Percentiles rank a stretch among this genome's conserved stretches.
Evolutionary conservation across 2,888 invertebrate species (phyloP).

Genomic region (Kuschelorhynchus macadamiae): DNA sequence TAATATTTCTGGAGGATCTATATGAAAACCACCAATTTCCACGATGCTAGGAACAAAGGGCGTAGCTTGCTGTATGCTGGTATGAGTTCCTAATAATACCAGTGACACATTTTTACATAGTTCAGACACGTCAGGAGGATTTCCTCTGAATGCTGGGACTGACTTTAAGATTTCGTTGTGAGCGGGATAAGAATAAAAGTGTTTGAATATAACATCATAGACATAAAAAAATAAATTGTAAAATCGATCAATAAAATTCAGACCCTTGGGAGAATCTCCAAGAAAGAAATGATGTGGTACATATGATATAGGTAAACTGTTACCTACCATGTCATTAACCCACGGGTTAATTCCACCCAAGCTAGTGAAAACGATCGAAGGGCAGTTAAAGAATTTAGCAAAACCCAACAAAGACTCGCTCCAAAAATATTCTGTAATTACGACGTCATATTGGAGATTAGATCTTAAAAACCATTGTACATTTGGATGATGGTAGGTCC

Average conservation of each 20-base stretch:
- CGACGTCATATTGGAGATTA: conserved; percentile 14
- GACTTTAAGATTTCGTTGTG: too few species aligned
- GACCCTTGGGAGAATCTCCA: background rate
- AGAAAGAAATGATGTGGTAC: background rate
- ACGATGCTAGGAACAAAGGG: conserved; percentile 72
- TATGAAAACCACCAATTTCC: conserved; percentile 72
- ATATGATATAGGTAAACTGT: conserved; percentile 11
- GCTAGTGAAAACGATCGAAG: conserved; percentile 12
- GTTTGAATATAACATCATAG: conserved; percentile 26
- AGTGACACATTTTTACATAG: conserved; percentile 50
- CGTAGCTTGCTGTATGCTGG: conserved; percentile 68
- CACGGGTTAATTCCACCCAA: conserved; percentile 51
- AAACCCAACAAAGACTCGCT: conserved; percentile 19
- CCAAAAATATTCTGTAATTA: conserved; percentile 19
- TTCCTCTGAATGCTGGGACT: conserved; percentile 49
- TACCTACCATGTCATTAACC: conserved; percentile 23
- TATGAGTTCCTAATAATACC: conserved; percentile 64
- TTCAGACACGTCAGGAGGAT: conserved; percentile 1
- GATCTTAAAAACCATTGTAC: conserved; percentile 11
- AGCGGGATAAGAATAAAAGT: conserved; percentile 39
- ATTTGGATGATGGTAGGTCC: conserved; percentile 22
- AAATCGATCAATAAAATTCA: background rate
- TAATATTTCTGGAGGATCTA: conserved; percentile 53
- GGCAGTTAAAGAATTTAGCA: conserved; percentile 17
- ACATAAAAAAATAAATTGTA: conserved; percentile 52